These are phyloP conservation scores for Hepsetus odoe DNA, from an alignment of 2,113 vertebrate species.

Conservation along the genomic window DNA sequence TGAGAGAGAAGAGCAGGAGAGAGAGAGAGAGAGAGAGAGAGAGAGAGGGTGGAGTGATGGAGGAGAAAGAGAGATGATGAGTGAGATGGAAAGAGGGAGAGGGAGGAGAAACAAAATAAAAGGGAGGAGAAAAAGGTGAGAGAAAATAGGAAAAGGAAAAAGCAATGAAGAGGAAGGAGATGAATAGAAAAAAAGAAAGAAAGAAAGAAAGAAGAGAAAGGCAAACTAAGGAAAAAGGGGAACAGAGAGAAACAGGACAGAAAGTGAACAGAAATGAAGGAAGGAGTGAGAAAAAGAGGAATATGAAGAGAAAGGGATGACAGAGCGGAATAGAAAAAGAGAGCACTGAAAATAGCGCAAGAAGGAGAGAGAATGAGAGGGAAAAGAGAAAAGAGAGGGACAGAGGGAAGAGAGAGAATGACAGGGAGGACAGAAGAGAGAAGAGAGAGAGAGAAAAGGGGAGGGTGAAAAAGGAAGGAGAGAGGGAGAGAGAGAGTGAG, in stretches of 20 bases:
- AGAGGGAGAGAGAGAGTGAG: neutral
- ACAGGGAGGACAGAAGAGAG: neutral
- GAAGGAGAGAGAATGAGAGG: conserved; percentile 29
- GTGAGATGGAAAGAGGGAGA: neutral
- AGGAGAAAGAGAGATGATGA: neutral
- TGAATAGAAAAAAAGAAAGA: conserved; percentile 2
- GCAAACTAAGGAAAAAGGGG: neutral
- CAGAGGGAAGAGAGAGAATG: conserved; percentile 3
- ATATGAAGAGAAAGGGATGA: neutral
- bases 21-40: conserved; percentile 30
- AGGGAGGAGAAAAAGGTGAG: neutral
- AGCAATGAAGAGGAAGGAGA: conserved; percentile 1
- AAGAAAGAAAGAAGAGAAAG: neutral
- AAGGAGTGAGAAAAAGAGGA: neutral
- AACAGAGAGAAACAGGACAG: conserved; percentile 2
- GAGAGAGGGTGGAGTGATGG: neutral
- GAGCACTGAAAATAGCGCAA: neutral
- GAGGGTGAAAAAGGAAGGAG: neutral
- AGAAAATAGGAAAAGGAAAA: neutral
- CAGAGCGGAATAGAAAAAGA: neutral
- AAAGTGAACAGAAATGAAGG: neutral
- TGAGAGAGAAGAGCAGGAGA: neutral
- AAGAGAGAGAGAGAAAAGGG: neutral
- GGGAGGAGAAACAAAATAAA: neutral
- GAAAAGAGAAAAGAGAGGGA: neutral